A percentile compares a stretch with the other conserved stretches of the same genome.
phyloP scores from a whole-genome alignment of 2,888 invertebrate species.

The Lasioglossum pauxillum region DNA sequence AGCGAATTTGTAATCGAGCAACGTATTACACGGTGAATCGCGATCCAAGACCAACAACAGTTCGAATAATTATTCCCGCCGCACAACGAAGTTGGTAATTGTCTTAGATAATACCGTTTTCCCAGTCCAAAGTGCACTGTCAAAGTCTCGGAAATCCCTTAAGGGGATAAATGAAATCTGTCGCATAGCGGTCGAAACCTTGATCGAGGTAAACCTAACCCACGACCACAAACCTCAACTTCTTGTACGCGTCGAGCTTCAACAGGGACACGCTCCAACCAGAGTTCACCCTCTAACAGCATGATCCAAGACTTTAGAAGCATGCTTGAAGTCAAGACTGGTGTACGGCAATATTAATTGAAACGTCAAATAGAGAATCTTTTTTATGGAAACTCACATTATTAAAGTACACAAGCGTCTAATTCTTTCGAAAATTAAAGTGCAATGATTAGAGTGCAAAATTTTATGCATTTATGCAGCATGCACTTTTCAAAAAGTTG shows the following conservation, averaged over 20 bases:
- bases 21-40: neutral
- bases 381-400: neutral
- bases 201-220: conserved; percentile 24
- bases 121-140: neutral
- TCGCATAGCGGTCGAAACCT: conserved; percentile 15
- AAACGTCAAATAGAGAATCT: neutral
- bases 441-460: neutral
- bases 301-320: neutral
- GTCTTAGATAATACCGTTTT: conserved; percentile 13
- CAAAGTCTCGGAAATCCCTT: conserved; percentile 30
- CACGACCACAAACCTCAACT: conserved; percentile 16
- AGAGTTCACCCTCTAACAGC: neutral
- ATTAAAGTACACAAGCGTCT: neutral
- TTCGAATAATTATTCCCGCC: conserved; percentile 23
- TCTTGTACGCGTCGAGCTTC: conserved; percentile 3
- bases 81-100: conserved; percentile 19
- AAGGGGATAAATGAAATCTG: conserved; percentile 30
- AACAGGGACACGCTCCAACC: neutral
- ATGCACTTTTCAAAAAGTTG: neutral
- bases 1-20: neutral
- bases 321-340: neutral
- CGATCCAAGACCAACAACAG: neutral
- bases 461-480: neutral
- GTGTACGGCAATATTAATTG: neutral
- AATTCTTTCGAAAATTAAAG: neutral